A percentile compares a stretch with the other conserved stretches of the same genome.
These are phyloP conservation scores for Rafetus swinhoei DNA, from an alignment of 2,113 vertebrate species.

Conservation along the genomic window DNA sequence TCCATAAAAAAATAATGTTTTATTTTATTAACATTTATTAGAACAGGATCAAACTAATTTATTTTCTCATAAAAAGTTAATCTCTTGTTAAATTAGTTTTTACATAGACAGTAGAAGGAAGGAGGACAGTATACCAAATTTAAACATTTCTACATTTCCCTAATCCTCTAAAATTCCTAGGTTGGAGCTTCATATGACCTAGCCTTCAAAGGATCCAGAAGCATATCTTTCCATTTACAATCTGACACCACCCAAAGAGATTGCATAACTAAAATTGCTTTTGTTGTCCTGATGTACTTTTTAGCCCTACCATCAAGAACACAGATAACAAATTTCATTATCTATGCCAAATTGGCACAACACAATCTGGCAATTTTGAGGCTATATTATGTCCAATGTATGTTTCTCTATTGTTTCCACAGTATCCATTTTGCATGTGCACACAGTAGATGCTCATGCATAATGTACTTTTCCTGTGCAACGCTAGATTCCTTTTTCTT, in stretches of 20 bases:
- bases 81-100: not conserved
- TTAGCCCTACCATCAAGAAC: not conserved
- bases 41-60: not conserved
- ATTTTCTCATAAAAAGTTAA: not conserved
- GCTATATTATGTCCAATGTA: not conserved
- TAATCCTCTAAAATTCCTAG: not conserved
- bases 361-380: not conserved
- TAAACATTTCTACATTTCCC: not conserved
- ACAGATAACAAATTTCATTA: not conserved
- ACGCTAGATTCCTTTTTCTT: not conserved
- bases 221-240: not conserved
- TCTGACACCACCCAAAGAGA: not conserved
- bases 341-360: not conserved
- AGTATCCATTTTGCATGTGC: not conserved
- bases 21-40: not conserved
- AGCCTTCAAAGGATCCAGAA: not conserved
- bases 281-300: not conserved
- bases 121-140: not conserved
- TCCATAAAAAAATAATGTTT: not conserved
- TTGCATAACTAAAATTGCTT: not conserved
- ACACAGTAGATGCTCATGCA: not conserved
- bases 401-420: not conserved
- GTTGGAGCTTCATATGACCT: not conserved
- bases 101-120: not conserved
- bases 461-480: not conserved